These are phyloP conservation scores for Geopemphigus sp. DNA, from an alignment of 1,140 invertebrate genomes.

Conservation along the genomic window DNA sequence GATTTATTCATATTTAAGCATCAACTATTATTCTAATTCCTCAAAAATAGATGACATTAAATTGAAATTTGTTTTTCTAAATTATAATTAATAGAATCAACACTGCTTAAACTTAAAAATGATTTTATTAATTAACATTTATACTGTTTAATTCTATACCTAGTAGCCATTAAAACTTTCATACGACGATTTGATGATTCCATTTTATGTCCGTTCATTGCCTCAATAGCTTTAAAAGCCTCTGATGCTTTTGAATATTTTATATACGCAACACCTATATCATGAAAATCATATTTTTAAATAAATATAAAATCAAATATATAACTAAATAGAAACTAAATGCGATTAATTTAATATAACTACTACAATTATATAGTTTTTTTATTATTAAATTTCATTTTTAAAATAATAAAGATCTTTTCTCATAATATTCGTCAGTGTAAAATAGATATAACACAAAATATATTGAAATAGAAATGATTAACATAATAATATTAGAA, in stretches of 20 bases:
- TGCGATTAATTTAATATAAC: too few species aligned
- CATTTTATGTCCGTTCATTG: conserved; percentile 81
- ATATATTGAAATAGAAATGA: too few species aligned
- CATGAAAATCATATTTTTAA: conserved; percentile 36
- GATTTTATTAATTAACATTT: not conserved
- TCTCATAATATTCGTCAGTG: too few species aligned
- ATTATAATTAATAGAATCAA: not conserved
- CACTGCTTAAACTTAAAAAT: not conserved
- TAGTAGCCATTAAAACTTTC: conserved; percentile 85
- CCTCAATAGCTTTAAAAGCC: conserved; percentile 77
- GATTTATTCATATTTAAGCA: not conserved
- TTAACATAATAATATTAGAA: too few species aligned
- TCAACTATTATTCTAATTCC: not conserved
- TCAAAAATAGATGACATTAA: not conserved
- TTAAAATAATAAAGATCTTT: too few species aligned
- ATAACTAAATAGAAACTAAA: not conserved
- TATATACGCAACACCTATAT: conserved; percentile 72
- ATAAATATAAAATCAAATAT: not conserved
- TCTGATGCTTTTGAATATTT: conserved; percentile 83
- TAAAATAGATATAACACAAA: too few species aligned
- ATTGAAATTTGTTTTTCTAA: too few species aligned
- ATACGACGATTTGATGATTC: conserved; percentile 72
- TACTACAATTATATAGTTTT: too few species aligned
- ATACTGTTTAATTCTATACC: conserved; percentile 57
- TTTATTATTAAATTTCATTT: too few species aligned